phyloP scores from a whole-genome alignment of 2,888 invertebrate species.

The Chrysopilus asiliformis region DNA sequence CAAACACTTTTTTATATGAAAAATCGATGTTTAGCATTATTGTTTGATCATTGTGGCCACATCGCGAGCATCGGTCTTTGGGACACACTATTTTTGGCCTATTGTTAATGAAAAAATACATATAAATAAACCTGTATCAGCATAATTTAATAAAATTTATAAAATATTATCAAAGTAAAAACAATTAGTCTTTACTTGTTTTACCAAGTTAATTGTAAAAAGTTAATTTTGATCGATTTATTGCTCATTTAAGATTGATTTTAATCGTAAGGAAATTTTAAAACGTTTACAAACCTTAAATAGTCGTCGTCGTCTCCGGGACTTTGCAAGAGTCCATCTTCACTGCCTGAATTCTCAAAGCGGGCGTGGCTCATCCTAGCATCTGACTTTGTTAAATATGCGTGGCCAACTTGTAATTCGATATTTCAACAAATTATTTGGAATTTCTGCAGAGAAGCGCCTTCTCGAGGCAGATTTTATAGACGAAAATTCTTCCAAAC shows the following conservation, averaged over 20 bases:
- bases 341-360: constrained; percentile 42
- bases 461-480: too few species aligned
- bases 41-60: constrained; percentile 34
- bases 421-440: too few species aligned
- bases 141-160: background rate
- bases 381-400: too few species aligned
- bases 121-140: constrained; percentile 25
- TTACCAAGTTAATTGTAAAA: too few species aligned
- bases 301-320: constrained; percentile 44
- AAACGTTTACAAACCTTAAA: constrained; percentile 41
- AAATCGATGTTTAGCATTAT: too few species aligned
- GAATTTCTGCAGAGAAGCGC: too few species aligned
- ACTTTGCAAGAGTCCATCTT: constrained; percentile 75
- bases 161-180: background rate
- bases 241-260: too few species aligned
- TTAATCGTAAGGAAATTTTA: too few species aligned
- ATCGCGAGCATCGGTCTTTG: constrained; percentile 39
- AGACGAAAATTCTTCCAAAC: too few species aligned
- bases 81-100: constrained; percentile 36
- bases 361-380: constrained; percentile 11
- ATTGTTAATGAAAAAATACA: constrained; percentile 37
- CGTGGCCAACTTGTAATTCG: too few species aligned
- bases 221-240: too few species aligned
- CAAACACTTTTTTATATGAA: too few species aligned
- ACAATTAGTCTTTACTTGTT: background rate